These are phyloP conservation scores for Apodemia mormo DNA, from an alignment of 2,888 invertebrate species.

Conservation along the genomic window DNA sequence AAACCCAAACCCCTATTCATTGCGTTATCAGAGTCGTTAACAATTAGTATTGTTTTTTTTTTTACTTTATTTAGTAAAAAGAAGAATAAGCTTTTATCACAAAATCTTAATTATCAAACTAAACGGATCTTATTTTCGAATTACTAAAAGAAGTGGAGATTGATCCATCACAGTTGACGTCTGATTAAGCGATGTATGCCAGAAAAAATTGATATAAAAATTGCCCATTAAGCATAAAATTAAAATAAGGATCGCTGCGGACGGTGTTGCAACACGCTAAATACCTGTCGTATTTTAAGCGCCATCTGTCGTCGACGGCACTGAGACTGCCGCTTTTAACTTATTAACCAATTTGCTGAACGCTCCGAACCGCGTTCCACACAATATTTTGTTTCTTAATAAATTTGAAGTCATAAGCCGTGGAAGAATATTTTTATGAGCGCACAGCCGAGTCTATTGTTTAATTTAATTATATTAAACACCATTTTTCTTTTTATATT, in stretches of 20 bases:
- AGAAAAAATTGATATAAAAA: conserved; percentile 76
- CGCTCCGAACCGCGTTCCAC: conserved; percentile 66
- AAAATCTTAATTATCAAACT: neutral
- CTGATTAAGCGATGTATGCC: conserved; percentile 65
- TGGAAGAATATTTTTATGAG: conserved; percentile 57
- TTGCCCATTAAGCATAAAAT: conserved; percentile 79
- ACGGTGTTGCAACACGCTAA: conserved; percentile 79
- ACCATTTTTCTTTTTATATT: conserved; percentile 32
- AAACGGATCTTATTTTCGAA: neutral
- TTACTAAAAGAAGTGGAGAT: conserved; percentile 49
- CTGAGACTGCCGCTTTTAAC: conserved; percentile 78
- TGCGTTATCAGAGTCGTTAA: too few relatives aligned
- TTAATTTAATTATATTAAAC: conserved; percentile 39
- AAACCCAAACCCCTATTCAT: too few relatives aligned
- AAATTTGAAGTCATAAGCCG: conserved; percentile 71
- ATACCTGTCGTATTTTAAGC: conserved; percentile 80
- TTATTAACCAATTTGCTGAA: conserved; percentile 80
- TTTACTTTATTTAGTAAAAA: too few relatives aligned
- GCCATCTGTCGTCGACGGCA: conserved; percentile 77
- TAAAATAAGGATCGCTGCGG: conserved; percentile 67
- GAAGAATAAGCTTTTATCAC: too few relatives aligned
- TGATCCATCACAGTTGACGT: conserved; percentile 54
- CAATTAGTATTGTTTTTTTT: too few relatives aligned
- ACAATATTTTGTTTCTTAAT: conserved; percentile 75
- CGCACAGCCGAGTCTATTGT: conserved; percentile 41